Conservation (phyloP, 2,888 invertebrate genomes). For the Rhingia rostrata region DNA sequence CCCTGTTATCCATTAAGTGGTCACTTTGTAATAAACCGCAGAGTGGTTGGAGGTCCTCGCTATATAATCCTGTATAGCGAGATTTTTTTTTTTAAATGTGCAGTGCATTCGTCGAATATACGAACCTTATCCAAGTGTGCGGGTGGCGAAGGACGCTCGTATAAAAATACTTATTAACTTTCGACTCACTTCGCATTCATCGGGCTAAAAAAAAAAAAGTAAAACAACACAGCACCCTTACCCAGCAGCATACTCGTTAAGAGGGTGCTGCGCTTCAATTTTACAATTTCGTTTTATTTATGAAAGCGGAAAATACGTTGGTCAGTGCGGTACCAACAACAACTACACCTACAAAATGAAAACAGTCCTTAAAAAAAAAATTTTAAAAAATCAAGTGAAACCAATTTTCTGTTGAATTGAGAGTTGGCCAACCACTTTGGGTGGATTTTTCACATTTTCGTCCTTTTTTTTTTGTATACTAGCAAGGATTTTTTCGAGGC, state of each 20-base stretch:
- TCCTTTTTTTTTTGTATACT: slow-evolving; percentile 16
- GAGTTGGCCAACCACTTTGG: slow-evolving; percentile 53
- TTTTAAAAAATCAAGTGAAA: slow-evolving; percentile 58
- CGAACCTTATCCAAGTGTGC: slow-evolving; percentile 3
- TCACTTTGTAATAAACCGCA: slow-evolving; percentile 72
- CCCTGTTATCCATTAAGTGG: slow-evolving; percentile 65
- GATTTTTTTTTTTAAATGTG: slow-evolving; percentile 12
- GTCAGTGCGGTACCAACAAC: slow-evolving; percentile 61
- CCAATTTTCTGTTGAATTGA: slow-evolving; percentile 69
- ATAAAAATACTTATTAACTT: slow-evolving; percentile 72
- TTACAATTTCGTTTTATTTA: slow-evolving; percentile 74
- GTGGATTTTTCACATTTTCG: slow-evolving; percentile 36
- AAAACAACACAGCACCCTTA: slow-evolving; percentile 32
- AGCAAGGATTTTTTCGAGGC: slow-evolving; percentile 53
- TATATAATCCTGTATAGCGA: slow-evolving; percentile 13
- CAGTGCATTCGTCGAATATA: slow-evolving; percentile 10
- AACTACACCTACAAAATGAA: slow-evolving; percentile 62
- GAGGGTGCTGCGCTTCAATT: slow-evolving; percentile 67
- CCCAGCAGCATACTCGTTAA: slow-evolving; percentile 32
- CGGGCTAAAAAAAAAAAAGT: slow-evolving; percentile 28
- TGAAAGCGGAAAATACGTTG: slow-evolving; percentile 72
- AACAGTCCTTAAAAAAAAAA: slow-evolving; percentile 66
- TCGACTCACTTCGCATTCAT: slow-evolving; percentile 59
- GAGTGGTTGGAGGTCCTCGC: slow-evolving; percentile 55
- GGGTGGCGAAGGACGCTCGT: slow-evolving; percentile 54